Evolutionary conservation across 2,888 invertebrate species (phyloP).

Genomic region (Dolichomitus sp.): DNA sequence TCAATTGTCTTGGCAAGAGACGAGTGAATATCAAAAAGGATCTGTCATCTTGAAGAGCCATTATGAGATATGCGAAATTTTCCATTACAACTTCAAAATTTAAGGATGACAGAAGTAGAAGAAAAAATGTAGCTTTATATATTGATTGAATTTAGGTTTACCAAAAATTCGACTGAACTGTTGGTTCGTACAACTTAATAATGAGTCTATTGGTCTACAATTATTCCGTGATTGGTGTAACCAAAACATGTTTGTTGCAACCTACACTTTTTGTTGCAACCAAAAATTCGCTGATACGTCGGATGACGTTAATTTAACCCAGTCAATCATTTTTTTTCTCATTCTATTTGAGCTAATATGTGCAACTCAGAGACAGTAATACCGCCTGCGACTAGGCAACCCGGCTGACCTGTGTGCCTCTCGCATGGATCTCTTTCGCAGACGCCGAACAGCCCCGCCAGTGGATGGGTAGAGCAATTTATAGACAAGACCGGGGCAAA

Average conservation of each 20-base stretch:
- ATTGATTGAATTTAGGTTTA: too few species aligned
- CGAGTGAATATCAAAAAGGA: not conserved
- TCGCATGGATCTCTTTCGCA: constrained; percentile 20
- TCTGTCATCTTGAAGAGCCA: constrained; percentile 4
- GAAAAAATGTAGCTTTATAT: too few species aligned
- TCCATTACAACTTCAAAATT: too few species aligned
- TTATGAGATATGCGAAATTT: not conserved
- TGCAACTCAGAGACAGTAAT: not conserved
- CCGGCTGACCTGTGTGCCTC: constrained; percentile 66
- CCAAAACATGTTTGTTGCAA: too few species aligned
- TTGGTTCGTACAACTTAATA: too few species aligned
- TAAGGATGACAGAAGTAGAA: too few species aligned
- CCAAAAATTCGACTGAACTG: too few species aligned
- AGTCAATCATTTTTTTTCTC: too few species aligned
- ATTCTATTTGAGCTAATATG: not conserved
- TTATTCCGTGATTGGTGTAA: too few species aligned
- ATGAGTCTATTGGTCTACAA: too few species aligned
- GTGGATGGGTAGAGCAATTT: not conserved
- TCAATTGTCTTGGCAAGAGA: not conserved
- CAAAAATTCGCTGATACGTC: too few species aligned
- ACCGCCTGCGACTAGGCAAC: constrained; percentile 77
- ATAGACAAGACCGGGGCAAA: not conserved
- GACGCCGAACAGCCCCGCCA: not conserved
- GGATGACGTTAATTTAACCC: not conserved
- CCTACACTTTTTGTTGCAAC: too few species aligned